Conservation (phyloP, 2,888 invertebrate species). For the Cinara cedri region DNA sequence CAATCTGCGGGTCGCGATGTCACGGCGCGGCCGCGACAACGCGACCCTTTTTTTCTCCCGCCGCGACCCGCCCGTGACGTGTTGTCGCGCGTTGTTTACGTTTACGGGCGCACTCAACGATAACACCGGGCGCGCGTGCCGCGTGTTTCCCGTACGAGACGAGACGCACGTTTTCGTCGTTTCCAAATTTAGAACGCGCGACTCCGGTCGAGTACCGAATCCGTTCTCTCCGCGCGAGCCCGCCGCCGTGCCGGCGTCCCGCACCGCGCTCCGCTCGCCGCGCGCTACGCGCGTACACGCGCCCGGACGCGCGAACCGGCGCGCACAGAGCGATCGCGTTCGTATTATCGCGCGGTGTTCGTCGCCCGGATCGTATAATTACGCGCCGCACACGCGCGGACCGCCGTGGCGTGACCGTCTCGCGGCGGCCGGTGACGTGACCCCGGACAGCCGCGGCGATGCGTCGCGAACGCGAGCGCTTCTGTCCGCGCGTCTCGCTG, state of each 20-base stretch:
- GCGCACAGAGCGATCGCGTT: too few relatives aligned
- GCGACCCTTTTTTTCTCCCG: conserved; percentile 10
- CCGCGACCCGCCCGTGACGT: neutral
- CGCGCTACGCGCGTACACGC: too few relatives aligned
- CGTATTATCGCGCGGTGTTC: neutral
- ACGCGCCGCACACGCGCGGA: too few relatives aligned
- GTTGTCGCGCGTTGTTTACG: neutral
- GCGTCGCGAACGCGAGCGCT: too few relatives aligned
- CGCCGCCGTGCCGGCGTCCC: neutral
- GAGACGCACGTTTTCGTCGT: conserved; percentile 26
- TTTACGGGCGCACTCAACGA: neutral
- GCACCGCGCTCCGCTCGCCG: neutral
- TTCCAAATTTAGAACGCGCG: conserved; percentile 52
- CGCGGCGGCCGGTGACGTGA: too few relatives aligned
- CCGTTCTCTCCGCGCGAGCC: neutral
- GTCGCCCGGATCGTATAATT: too few relatives aligned
- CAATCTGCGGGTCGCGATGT: conserved; percentile 29
- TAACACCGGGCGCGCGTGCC: neutral
- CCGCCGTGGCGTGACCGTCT: too few relatives aligned
- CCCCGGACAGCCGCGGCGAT: too few relatives aligned
- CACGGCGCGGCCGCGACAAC: neutral
- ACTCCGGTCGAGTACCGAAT: conserved; percentile 39
- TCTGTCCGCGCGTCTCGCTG: too few relatives aligned
- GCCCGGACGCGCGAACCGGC: too few relatives aligned
- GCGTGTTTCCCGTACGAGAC: neutral